phyloP scores from a whole-genome alignment of 2,888 invertebrate species.

The Colostygia pectinataria region DNA sequence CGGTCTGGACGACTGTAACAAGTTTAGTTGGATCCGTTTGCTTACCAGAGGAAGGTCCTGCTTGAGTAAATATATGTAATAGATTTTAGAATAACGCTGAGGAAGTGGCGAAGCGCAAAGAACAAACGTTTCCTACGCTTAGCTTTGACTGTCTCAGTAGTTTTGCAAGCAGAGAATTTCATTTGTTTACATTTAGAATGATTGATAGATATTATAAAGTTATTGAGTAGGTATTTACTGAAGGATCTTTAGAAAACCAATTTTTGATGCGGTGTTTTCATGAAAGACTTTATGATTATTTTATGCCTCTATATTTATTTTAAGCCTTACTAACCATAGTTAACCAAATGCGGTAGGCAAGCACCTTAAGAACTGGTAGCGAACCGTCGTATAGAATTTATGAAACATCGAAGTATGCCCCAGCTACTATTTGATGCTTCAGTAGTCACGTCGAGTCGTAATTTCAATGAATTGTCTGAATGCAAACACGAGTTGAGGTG shows the following conservation, averaged over 20 bases:
- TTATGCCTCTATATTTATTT: too few species aligned
- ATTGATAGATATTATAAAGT: too few species aligned
- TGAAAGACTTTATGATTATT: too few species aligned
- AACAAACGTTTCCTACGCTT: conserved; percentile 10
- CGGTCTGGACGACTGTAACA: conserved; percentile 26
- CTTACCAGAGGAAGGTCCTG: conserved; percentile 50
- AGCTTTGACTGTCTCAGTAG: background rate
- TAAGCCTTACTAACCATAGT: too few species aligned
- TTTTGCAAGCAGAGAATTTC: too few species aligned
- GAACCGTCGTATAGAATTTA: background rate
- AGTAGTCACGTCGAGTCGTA: conserved; percentile 26
- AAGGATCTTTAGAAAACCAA: too few species aligned
- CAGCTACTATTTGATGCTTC: conserved; percentile 18
- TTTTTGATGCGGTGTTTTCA: too few species aligned
- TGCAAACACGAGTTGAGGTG: conserved; percentile 40
- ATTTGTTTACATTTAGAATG: too few species aligned
- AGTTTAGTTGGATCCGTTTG: conserved; percentile 29
- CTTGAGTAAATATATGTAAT: conserved; percentile 60
- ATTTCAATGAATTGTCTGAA: conserved; percentile 41
- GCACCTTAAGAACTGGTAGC: too few species aligned
- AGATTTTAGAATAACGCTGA: conserved; percentile 18
- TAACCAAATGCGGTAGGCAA: too few species aligned
- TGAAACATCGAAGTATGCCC: background rate
- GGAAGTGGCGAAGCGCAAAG: conserved; percentile 8
- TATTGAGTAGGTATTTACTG: too few species aligned